Base-by-base conservation (phyloP, 1,140 invertebrate genomes). In the Heliconius congener region DNA sequence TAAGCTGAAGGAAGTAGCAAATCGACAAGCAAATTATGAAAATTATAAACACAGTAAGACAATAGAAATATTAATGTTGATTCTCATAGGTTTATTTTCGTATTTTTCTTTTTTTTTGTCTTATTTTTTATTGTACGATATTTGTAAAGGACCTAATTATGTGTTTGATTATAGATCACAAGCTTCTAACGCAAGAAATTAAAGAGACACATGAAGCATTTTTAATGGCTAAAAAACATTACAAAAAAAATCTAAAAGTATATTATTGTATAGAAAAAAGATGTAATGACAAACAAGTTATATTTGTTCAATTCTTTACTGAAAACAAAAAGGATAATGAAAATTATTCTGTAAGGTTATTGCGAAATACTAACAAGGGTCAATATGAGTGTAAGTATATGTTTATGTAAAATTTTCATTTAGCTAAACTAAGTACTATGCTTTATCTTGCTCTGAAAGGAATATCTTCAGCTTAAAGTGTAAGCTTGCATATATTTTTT, bases 141-240 rank as follows among this genome's bases (percentile, higher is more conserved):
- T 46, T 16, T 13, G 42, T 46, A 46, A 16, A 46, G 42, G 13
- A 16, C 42, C 16, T 46, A 46, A 16, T 46, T 46, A 16, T 70
- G 19, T 82, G 72, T 77, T 81, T 76, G 76, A 71, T 92, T 91
- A 11, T 84, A 94, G 93, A 93, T 84, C 90, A 92, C 77, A 93
- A 91, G 85, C 78, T 93, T 27, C 80, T 94, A 46, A 82, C 87
- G 23, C 86, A 91, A 82, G 89, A 93, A 86, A 87, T 94, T 11
- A 93, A 91, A 82, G 89, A 93, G 79, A 93, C 88, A 30, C 92
- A 94, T 87, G 93, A 94, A 85, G 91, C 93, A 74, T 93, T 91
- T 84, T 82, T 94, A 71, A 91, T 90, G 88, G 90, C 92, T 11
- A 93, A 91, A 77, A 94, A 92, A 77, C 88, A 83, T 81, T 93